Evolutionary conservation across 2,113 vertebrate genomes (phyloP).

Genomic region (Pseudolaguvia tuberculata): DNA sequence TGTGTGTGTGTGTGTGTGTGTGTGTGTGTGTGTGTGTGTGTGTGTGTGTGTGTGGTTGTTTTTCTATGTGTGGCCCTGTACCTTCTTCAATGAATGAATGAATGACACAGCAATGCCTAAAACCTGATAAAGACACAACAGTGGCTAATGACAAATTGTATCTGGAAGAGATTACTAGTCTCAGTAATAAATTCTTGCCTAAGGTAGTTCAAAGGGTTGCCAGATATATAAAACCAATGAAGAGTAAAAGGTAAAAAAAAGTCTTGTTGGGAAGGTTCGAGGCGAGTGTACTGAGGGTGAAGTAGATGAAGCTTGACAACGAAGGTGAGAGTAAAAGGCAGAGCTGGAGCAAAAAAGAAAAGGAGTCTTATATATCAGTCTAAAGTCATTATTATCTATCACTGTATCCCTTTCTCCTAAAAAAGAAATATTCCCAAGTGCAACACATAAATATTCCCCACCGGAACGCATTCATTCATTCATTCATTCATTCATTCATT

Average conservation of each 20-base stretch:
- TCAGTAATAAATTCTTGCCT: not conserved
- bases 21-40: too few relatives aligned
- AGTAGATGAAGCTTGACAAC: constrained; percentile 40
- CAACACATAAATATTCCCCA: not conserved
- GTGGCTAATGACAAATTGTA: not conserved
- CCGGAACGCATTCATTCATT: too few relatives aligned
- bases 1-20: too few relatives aligned
- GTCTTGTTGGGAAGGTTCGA: constrained; percentile 3
- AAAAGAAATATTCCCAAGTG: not conserved
- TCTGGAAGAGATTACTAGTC: not conserved
- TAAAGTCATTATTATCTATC: constrained; percentile 11
- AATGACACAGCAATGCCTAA: too few relatives aligned
- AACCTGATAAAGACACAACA: too few relatives aligned
- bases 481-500: not conserved
- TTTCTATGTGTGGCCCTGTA: too few relatives aligned
- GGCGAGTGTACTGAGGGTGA: constrained; percentile 12
- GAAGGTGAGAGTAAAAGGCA: constrained; percentile 40
- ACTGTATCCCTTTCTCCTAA: not conserved
- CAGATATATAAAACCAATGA: constrained; percentile 28
- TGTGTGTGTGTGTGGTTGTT: too few relatives aligned
- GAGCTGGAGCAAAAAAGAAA: constrained; percentile 24
- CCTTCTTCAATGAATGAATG: too few relatives aligned
- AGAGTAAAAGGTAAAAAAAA: constrained; percentile 21
- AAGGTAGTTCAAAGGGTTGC: constrained; percentile 8
- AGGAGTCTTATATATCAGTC: constrained; percentile 10